Conservation (phyloP, 2,797 vertebrate species). For the Sebastes steindachneri region DNA sequence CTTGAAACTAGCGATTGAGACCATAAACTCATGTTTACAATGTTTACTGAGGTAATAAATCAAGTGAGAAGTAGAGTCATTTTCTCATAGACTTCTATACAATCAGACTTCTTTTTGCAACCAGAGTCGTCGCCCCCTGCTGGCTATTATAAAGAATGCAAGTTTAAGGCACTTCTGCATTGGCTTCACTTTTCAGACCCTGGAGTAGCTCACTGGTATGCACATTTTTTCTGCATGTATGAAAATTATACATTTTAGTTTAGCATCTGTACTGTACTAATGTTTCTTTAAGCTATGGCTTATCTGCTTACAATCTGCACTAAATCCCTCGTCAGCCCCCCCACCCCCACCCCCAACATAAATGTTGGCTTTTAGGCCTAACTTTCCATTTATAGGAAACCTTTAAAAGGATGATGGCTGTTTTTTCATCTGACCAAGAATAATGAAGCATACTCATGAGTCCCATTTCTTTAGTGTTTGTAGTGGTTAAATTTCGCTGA, state of each 20-base stretch:
- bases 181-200: no score
- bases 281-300: not conserved
- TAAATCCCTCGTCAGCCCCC: constrained; percentile 1
- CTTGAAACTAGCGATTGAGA: no score
- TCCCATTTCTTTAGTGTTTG: constrained; percentile 16
- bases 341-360: not conserved
- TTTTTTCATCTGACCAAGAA: constrained; percentile 9
- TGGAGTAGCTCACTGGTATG: no score
- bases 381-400: constrained; percentile 2
- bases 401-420: not conserved
- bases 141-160: no score
- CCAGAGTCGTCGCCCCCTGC: rapidly evolving
- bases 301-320: not conserved
- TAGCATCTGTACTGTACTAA: not conserved
- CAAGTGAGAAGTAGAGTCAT: rapidly evolving
- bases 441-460: constrained; percentile 1
- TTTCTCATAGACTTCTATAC: no score
- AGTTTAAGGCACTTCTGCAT: no score
- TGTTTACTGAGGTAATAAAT: no score
- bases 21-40: no score
- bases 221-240: not conserved
- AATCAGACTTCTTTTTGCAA: no score
- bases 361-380: not conserved
- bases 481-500: constrained; percentile 21
- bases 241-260: not conserved